These are phyloP conservation scores for Dorcus parallelipipedus DNA, from an alignment of 2,888 invertebrate species.

Conservation along the genomic window DNA sequence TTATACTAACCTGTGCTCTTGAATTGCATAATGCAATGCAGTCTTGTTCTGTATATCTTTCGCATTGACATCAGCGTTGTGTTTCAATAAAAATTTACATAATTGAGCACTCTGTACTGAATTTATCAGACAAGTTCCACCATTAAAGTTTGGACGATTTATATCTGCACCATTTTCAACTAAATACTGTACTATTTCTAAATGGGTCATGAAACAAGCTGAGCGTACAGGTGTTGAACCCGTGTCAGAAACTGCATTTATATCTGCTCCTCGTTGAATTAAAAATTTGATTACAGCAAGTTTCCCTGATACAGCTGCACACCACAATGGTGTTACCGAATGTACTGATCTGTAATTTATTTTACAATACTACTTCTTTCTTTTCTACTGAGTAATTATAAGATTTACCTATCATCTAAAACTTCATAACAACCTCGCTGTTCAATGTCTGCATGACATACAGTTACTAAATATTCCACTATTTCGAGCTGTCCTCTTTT, in stretches of 20 bases:
- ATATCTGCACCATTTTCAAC: constrained; percentile 80
- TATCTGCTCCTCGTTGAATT: constrained; percentile 73
- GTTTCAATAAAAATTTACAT: constrained; percentile 73
- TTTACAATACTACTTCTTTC: background rate
- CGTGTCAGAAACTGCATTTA: constrained; percentile 84
- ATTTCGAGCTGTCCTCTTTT: constrained; percentile 79
- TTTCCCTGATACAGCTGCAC: constrained; percentile 84
- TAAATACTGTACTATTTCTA: constrained; percentile 73
- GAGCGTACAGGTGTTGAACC: constrained; percentile 88
- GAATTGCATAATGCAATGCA: constrained; percentile 91
- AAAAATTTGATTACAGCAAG: constrained; percentile 74
- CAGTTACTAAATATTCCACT: constrained; percentile 78
- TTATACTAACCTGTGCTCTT: constrained; percentile 61
- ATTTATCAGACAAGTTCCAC: constrained; percentile 91
- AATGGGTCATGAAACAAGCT: constrained; percentile 89
- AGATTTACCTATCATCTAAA: constrained; percentile 65
- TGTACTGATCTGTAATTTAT: constrained; percentile 59
- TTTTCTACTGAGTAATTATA: background rate
- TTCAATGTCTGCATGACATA: constrained; percentile 81
- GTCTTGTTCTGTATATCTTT: constrained; percentile 87
- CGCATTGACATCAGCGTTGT: constrained; percentile 82
- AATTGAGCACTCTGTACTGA: constrained; percentile 82
- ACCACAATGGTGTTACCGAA: constrained; percentile 87
- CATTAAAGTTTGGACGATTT: constrained; percentile 80
- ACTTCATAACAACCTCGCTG: constrained; percentile 83